Conservation (phyloP, 2,797 vertebrate species). For the Coilia nasus region DNA sequence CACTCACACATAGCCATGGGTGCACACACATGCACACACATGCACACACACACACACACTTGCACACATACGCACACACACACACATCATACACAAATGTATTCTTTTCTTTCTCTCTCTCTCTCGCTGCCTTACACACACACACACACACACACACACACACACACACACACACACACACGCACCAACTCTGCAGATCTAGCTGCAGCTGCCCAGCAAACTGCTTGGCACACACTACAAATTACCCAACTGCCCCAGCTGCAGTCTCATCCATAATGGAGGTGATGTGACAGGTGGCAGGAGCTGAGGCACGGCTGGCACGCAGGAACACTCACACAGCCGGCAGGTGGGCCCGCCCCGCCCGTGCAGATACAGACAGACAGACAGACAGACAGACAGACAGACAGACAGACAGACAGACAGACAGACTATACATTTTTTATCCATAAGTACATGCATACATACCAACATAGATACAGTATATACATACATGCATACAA, state of each 20-base stretch:
- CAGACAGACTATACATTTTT: no score
- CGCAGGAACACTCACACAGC: constrained; percentile 20
- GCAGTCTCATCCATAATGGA: constrained; percentile 67
- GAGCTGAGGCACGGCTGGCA: background rate
- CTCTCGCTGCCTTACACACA: constrained; percentile 39
- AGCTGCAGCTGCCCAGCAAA: constrained; percentile 58
- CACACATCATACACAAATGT: constrained; percentile 12
- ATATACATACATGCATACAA: no score
- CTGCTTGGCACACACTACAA: constrained; percentile 55
- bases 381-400: background rate
- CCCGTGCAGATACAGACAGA: background rate
- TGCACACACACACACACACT: background rate
- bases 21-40: background rate
- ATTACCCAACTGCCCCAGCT: constrained; percentile 68
- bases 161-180: background rate
- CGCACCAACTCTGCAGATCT: background rate
- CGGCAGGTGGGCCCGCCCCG: constrained; percentile 28
- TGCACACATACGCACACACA: constrained; percentile 32
- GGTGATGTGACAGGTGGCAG: constrained; percentile 54
- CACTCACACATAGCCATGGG: background rate
- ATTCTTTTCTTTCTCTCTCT: background rate
- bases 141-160: constrained; percentile 13
- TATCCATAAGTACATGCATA: no score
- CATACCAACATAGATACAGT: no score
- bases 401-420: constrained; percentile 27